Percentiles rank a stretch among this genome's conserved stretches.
phyloP scores from a whole-genome alignment of 1,140 invertebrate genomes.

The Drosophila parabipectinata region DNA sequence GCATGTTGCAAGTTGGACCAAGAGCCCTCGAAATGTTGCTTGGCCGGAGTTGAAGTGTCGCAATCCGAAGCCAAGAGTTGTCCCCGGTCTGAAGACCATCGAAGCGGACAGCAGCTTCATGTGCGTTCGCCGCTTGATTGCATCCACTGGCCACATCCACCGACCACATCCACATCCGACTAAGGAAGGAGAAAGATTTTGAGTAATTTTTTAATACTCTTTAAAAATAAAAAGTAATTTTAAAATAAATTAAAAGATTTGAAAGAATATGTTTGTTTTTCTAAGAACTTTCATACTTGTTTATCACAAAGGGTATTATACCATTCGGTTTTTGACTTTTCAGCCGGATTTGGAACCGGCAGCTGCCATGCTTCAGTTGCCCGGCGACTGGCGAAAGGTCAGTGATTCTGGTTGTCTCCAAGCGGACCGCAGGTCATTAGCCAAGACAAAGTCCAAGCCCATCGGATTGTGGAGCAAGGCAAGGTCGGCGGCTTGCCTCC shows the following conservation, averaged over 20 bases:
- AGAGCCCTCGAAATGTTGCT: conserved; percentile 43
- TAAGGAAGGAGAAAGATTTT: conserved; percentile 25
- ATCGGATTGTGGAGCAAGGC: conserved; percentile 48
- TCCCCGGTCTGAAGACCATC: conserved; percentile 51
- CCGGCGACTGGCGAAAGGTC: conserved; percentile 57
- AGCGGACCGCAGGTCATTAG: conserved; percentile 41
- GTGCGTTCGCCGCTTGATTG: conserved; percentile 62
- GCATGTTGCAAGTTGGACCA: conserved; percentile 39
- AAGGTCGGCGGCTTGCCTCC: conserved; percentile 48
- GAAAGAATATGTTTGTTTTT: no score
- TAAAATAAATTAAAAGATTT: no score
- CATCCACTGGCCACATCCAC: conserved; percentile 40
- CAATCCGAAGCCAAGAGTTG: conserved; percentile 44
- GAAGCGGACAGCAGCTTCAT: conserved; percentile 63
- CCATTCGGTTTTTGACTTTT: not conserved
- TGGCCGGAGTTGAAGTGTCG: conserved; percentile 60
- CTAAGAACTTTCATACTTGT: not conserved
- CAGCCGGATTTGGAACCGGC: conserved; percentile 54
- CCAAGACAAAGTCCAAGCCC: conserved; percentile 32
- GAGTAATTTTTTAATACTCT: conserved; percentile 22
- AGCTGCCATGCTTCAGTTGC: conserved; percentile 49
- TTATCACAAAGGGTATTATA: not conserved
- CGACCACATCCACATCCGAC: conserved; percentile 37
- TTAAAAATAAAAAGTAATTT: not conserved
- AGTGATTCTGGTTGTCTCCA: conserved; percentile 46